A percentile compares a stretch with the other conserved stretches of the same genome.
These are phyloP conservation scores for Caenorhabditis sinica DNA, from an alignment of 2,888 invertebrate species.

Conservation along the genomic window DNA sequence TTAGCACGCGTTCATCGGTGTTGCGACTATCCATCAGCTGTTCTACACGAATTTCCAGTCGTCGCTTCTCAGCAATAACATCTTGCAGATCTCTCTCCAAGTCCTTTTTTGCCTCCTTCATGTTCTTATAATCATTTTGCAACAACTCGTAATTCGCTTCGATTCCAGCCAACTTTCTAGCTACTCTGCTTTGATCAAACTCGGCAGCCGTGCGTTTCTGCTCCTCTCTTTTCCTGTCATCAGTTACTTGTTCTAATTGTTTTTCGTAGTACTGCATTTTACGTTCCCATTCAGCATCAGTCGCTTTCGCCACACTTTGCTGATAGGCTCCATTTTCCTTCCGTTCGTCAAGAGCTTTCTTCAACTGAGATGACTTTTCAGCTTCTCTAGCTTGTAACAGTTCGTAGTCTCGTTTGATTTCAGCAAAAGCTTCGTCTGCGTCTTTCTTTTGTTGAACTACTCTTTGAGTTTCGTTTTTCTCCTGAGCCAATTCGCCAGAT, in stretches of 20 bases:
- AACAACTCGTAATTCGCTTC: slow-evolving; percentile 67
- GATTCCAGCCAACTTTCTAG: slow-evolving; percentile 63
- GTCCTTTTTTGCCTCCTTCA: slow-evolving; percentile 47
- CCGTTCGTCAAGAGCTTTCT: slow-evolving; percentile 87
- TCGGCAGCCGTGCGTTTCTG: slow-evolving; percentile 65
- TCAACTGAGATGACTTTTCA: slow-evolving; percentile 89
- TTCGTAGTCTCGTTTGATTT: slow-evolving; percentile 58
- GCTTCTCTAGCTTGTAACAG: slow-evolving; percentile 55
- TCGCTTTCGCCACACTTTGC: slow-evolving; percentile 65
- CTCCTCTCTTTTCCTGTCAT: slow-evolving; percentile 67
- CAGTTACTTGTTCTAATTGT: slow-evolving; percentile 66
- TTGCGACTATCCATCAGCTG: slow-evolving; percentile 65
- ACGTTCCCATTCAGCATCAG: slow-evolving; percentile 89
- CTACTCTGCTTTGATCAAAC: slow-evolving; percentile 62
- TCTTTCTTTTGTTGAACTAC: slow-evolving; percentile 60
- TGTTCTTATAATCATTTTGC: slow-evolving; percentile 57
- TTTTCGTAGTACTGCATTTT: slow-evolving; percentile 87
- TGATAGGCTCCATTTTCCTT: slow-evolving; percentile 73
- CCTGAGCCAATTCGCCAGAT: slow-evolving; percentile 61
- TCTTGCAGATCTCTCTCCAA: slow-evolving; percentile 61
- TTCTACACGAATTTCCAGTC: slow-evolving; percentile 63
- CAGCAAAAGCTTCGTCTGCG: slow-evolving; percentile 49
- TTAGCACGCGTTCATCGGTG: slow-evolving; percentile 62
- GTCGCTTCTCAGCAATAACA: slow-evolving; percentile 53
- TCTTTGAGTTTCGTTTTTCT: slow-evolving; percentile 63